Evolutionary conservation across 1,140 invertebrate genomes (phyloP).

Genomic region (Diorhabda sublineata): DNA sequence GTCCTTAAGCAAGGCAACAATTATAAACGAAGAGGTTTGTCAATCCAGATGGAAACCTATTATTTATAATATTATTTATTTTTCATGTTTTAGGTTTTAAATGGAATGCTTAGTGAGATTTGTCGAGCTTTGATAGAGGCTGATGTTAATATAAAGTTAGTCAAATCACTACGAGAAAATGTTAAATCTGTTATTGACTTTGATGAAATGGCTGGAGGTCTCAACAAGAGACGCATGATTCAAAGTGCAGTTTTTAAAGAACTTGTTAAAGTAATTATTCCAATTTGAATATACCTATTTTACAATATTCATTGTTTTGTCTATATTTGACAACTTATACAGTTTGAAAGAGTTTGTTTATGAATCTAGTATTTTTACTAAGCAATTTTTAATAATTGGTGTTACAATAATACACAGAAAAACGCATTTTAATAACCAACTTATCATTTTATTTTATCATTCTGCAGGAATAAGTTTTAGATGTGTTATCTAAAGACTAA

Average conservation of each 20-base stretch:
- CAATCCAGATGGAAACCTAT: constrained; percentile 34
- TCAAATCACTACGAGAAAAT: constrained; percentile 97
- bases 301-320: too few relatives aligned
- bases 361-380: too few relatives aligned
- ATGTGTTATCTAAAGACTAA: too few relatives aligned
- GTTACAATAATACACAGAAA: too few relatives aligned
- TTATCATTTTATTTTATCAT: too few relatives aligned
- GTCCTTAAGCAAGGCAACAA: constrained; percentile 95
- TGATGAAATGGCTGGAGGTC: constrained; percentile 98
- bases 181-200: constrained; percentile 97
- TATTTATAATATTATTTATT: constrained; percentile 16
- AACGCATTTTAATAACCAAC: too few relatives aligned
- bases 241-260: constrained; percentile 99
- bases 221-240: constrained; percentile 98
- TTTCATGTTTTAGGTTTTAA: constrained; percentile 71
- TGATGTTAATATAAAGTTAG: constrained; percentile 97
- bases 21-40: constrained; percentile 96
- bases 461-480: too few relatives aligned
- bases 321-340: too few relatives aligned
- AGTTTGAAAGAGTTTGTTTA: too few relatives aligned
- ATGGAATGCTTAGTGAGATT: constrained; percentile 99
- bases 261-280: constrained; percentile 81
- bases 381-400: too few relatives aligned
- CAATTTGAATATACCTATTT: too few relatives aligned
- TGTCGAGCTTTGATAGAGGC: constrained; percentile 95